These are phyloP conservation scores for Bombus huntii DNA, from an alignment of 1,140 invertebrate genomes.

Conservation along the genomic window DNA sequence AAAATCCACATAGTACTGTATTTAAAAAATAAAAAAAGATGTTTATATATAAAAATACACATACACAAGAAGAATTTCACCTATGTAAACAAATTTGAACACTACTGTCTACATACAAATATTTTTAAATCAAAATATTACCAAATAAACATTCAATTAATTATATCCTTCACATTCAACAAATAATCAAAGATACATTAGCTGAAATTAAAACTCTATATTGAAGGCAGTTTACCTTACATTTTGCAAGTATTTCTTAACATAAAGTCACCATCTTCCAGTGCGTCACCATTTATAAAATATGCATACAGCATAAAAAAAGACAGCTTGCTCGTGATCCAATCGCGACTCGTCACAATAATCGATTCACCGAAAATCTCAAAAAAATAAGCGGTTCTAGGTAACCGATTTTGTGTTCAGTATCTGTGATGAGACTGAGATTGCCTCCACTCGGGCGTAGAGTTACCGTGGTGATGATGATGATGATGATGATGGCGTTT, in stretches of 20 bases:
- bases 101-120: neutral
- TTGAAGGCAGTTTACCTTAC: neutral
- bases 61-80: too few relatives aligned
- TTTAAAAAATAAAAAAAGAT: neutral
- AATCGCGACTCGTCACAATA: neutral
- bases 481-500: conserved; percentile 93
- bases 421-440: conserved; percentile 80
- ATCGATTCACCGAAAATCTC: conserved; percentile 15
- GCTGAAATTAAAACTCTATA: too few relatives aligned
- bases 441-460: conserved; percentile 78
- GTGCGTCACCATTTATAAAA: too few relatives aligned
- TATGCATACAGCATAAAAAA: neutral
- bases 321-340: conserved; percentile 6
- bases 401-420: conserved; percentile 56
- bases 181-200: neutral
- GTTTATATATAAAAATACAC: too few relatives aligned
- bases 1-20: too few relatives aligned
- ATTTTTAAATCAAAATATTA: neutral
- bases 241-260: neutral
- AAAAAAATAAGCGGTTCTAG: neutral
- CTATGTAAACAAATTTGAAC: too few relatives aligned
- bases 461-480: conserved; percentile 86
- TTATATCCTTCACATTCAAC: too few relatives aligned
- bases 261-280: neutral
- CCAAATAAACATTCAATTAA: too few relatives aligned